A percentile compares a stretch with the other conserved stretches of the same genome.
phyloP scores from a whole-genome alignment of 2,113 vertebrate genomes.

The Paracanthobrama guichenoti region DNA sequence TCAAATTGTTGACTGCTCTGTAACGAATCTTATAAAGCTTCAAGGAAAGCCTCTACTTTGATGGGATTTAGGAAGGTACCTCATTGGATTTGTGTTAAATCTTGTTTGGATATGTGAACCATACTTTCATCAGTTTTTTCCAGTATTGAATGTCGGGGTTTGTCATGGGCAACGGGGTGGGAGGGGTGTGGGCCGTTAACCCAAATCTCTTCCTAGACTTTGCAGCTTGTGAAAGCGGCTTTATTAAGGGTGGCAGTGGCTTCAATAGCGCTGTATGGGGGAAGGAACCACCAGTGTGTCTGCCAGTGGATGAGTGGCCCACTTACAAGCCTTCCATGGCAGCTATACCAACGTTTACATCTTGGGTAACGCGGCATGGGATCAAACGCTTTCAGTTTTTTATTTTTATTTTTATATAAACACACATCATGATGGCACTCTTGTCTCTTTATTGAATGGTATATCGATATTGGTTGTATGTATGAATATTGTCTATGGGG shows the following conservation, averaged over 20 bases:
- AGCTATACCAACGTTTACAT: conserved; percentile 58
- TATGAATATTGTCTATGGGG: conserved; percentile 59
- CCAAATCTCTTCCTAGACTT: conserved; percentile 76
- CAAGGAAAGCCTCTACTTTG: conserved; percentile 58
- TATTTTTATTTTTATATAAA: neutral
- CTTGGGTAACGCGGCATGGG: conserved; percentile 61
- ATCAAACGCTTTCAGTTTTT: conserved; percentile 29
- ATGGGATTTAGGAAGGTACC: conserved; percentile 72
- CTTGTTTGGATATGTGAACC: neutral
- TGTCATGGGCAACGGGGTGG: conserved; percentile 47
- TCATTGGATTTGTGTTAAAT: conserved; percentile 47
- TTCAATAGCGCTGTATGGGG: conserved; percentile 58
- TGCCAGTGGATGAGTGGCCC: conserved; percentile 40
- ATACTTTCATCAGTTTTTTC: conserved; percentile 43
- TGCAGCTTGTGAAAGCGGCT: conserved; percentile 70
- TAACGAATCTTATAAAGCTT: conserved; percentile 63
- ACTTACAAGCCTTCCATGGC: conserved; percentile 38
- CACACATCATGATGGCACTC: conserved; percentile 29
- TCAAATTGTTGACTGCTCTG: conserved; percentile 61
- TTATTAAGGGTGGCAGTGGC: conserved; percentile 58
- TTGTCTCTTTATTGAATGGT: conserved; percentile 30
- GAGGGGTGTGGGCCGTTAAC: conserved; percentile 71
- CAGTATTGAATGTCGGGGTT: conserved; percentile 46
- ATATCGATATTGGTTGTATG: conserved; percentile 61
- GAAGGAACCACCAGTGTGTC: conserved; percentile 46